A percentile compares a stretch with the other conserved stretches of the same genome.
Evolutionary conservation across 2,113 vertebrate genomes (phyloP).

Genomic region (Atrichornis clamosus): DNA sequence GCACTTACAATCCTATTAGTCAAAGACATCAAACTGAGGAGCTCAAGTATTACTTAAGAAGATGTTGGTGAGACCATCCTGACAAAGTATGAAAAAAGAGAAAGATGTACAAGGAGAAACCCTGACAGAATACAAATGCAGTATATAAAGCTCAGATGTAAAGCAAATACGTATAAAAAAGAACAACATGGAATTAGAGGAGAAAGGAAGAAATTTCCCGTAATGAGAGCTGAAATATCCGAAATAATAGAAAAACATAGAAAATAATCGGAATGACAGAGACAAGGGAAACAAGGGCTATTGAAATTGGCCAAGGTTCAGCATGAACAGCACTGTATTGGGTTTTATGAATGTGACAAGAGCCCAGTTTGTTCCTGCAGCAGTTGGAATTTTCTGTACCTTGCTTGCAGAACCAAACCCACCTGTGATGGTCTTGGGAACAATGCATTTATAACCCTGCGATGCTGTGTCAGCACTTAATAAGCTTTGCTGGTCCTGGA

Average conservation of each 20-base stretch:
- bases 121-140: not conserved
- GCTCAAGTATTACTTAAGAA: not conserved
- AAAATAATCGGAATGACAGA: not conserved
- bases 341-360: not conserved
- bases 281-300: not conserved
- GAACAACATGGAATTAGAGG: not conserved
- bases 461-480: not conserved
- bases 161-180: not conserved
- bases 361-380: not conserved
- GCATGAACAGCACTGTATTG: not conserved
- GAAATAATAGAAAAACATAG: not conserved
- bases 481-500: not conserved
- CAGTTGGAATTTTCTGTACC: not conserved
- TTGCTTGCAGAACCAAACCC: not conserved
- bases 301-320: not conserved
- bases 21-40: not conserved
- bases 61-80: not conserved
- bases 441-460: fast-evolving
- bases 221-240: not conserved
- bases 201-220: not conserved
- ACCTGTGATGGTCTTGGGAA: not conserved
- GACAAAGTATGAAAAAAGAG: not conserved
- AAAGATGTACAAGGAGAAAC: not conserved
- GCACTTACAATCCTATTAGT: not conserved
- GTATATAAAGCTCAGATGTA: not conserved